Percentiles rank a stretch among this genome's conserved stretches.
Evolutionary conservation across 2,888 invertebrate genomes (phyloP).

Genomic region (Tetrapedia diversipes): DNA sequence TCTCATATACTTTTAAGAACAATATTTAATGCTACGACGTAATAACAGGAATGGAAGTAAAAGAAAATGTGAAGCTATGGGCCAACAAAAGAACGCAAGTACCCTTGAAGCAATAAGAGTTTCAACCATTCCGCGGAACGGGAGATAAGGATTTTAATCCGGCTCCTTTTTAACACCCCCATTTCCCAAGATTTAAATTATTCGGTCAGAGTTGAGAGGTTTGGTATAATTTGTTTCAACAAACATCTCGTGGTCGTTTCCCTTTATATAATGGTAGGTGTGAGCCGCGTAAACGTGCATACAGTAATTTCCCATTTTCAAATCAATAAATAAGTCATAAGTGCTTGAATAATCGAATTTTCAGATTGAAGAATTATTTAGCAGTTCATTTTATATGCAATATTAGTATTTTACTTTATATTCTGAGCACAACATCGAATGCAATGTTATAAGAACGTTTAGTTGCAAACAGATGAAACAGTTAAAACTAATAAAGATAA

Average conservation of each 20-base stretch:
- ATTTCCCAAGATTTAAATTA: conserved; percentile 17
- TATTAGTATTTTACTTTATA: too few relatives aligned
- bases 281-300: background rate
- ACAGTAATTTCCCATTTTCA: too few relatives aligned
- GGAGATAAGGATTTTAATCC: background rate
- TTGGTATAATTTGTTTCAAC: conserved; percentile 10
- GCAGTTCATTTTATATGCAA: too few relatives aligned
- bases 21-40: background rate
- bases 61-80: background rate
- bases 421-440: too few relatives aligned
- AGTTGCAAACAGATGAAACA: too few relatives aligned
- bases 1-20: background rate
- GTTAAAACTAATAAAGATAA: too few relatives aligned
- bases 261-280: conserved; percentile 6
- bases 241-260: conserved; percentile 9
- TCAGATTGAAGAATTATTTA: too few relatives aligned
- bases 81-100: background rate
- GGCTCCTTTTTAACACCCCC: background rate
- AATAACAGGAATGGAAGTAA: background rate
- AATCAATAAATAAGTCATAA: too few relatives aligned
- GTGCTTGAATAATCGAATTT: too few relatives aligned
- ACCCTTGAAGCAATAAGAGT: background rate
- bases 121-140: background rate
- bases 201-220: conserved; percentile 5
- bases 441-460: too few relatives aligned